Evolutionary conservation across 1,140 invertebrate genomes (phyloP), one percentile per base, ranked within the genome.

Genomic region (Monochamus saltuarius): DNA sequence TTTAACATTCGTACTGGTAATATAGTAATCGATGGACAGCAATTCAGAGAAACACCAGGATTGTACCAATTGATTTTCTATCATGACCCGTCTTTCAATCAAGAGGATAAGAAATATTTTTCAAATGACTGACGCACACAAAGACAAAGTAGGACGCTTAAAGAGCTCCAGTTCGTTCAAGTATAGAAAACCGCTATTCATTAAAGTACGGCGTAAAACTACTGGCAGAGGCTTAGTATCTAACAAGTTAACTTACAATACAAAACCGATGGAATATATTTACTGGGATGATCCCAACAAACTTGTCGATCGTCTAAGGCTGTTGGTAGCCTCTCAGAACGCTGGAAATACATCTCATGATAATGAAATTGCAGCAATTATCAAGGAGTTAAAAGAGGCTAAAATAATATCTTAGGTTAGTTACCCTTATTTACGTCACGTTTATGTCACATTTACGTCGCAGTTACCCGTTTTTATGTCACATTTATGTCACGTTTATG

Each of bases 11-110:
- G 14, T 13, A 53, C 50, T 37, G 13, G 50, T 53, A 37, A 53
- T n/a, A 53, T 53, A 16, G 16, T 38, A n/a, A 39, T 53, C n/a
- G 50, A 22, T 29, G 22, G 22, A 3, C 2, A 6, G 22, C 22
- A 29, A 29, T 29, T 29, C 6, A 29, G 6, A 11, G 61, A 39
- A 19, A 69, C 65, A 37, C 42, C 16, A 1, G 67, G 62, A 45
- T 51, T 71, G 22, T 63, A 56, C 52, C 65, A 69, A 53, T 54
- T 71, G 37, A 14, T 69, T 13, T 67, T 60, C 56, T 56, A 65
- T 51, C 62, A 55, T 42, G 29, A 71, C n/a, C 67, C 62, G 10
- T 42, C 9, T 16, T 66, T 65, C 29, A 66, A 52, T 19, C 11
- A 54, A 43, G 22, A 53, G 38, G 66, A 71, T 62, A 58, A 61